A percentile compares a stretch with the other conserved stretches of the same genome.
Evolutionary conservation across 2,888 invertebrate genomes (phyloP).

Genomic region (Dynastes maya): DNA sequence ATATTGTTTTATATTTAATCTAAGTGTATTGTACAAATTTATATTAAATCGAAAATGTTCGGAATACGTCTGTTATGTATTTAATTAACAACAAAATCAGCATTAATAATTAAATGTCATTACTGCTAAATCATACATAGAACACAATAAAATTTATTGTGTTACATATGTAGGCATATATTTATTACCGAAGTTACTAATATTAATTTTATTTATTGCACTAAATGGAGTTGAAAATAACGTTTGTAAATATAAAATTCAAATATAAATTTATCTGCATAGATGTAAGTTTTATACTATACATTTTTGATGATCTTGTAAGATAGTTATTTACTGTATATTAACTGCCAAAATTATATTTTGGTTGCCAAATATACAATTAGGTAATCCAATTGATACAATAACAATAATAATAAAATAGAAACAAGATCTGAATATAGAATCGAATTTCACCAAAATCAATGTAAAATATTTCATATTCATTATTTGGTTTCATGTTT

Average conservation of each 20-base stretch:
- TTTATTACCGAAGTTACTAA: constrained; percentile 27
- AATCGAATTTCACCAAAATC: too few species aligned
- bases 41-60: constrained; percentile 17
- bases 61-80: not conserved
- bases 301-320: not conserved
- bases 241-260: constrained; percentile 1
- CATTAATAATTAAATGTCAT: constrained; percentile 26
- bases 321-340: not conserved
- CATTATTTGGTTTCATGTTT: too few species aligned
- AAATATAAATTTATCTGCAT: not conserved
- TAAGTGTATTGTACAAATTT: constrained; percentile 26
- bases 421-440: too few species aligned
- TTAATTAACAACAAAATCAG: not conserved
- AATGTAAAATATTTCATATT: too few species aligned
- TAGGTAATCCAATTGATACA: too few species aligned
- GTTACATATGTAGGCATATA: not conserved
- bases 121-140: not conserved
- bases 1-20: constrained; percentile 37
- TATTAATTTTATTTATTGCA: constrained; percentile 21
- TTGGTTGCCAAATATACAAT: too few species aligned
- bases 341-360: too few species aligned
- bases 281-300: not conserved
- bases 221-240: not conserved
- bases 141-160: constrained; percentile 19
- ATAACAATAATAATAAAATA: too few species aligned